phyloP scores from a whole-genome alignment of 2,113 vertebrate genomes.

The Delphinapterus leucas region DNA sequence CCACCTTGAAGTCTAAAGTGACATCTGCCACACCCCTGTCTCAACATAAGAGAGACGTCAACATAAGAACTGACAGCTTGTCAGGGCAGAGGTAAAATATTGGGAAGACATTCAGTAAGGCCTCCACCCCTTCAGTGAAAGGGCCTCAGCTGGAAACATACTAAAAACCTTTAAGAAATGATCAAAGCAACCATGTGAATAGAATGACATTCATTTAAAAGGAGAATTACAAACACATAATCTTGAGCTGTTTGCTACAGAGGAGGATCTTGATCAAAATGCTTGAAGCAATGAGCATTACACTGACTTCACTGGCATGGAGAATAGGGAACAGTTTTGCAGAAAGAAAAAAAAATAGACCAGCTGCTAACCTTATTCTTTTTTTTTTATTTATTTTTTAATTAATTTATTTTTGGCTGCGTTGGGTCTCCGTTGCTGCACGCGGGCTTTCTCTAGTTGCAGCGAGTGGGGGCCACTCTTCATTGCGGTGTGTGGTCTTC shows the following conservation, averaged over 20 bases:
- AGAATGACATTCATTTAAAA: conserved; percentile 20
- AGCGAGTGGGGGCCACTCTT: too few relatives aligned
- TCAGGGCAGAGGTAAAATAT: conserved; percentile 27
- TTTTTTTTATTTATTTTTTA: too few relatives aligned
- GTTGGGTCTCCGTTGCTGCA: too few relatives aligned
- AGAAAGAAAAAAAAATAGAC: background rate
- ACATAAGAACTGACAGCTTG: conserved; percentile 43
- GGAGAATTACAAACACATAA: conserved; percentile 43
- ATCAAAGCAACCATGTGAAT: conserved; percentile 3
- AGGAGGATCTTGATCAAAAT: conserved; percentile 39
- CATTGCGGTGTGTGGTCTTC: too few relatives aligned
- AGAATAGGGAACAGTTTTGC: background rate
- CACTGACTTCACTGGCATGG: background rate
- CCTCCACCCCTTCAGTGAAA: conserved; percentile 14
- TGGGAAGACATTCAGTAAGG: conserved; percentile 1
- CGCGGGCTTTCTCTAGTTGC: too few relatives aligned
- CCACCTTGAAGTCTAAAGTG: conserved; percentile 10
- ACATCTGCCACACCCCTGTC: background rate
- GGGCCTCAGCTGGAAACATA: conserved; percentile 30
- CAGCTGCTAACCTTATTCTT: background rate
- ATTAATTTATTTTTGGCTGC: too few relatives aligned
- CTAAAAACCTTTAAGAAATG: conserved; percentile 39
- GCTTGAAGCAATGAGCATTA: background rate
- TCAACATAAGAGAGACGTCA: conserved; percentile 25
- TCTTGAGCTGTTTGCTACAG: conserved; percentile 15